Evolutionary conservation across 1,140 invertebrate species (phyloP).

Genomic region (Amphibalanus amphitrite): DNA sequence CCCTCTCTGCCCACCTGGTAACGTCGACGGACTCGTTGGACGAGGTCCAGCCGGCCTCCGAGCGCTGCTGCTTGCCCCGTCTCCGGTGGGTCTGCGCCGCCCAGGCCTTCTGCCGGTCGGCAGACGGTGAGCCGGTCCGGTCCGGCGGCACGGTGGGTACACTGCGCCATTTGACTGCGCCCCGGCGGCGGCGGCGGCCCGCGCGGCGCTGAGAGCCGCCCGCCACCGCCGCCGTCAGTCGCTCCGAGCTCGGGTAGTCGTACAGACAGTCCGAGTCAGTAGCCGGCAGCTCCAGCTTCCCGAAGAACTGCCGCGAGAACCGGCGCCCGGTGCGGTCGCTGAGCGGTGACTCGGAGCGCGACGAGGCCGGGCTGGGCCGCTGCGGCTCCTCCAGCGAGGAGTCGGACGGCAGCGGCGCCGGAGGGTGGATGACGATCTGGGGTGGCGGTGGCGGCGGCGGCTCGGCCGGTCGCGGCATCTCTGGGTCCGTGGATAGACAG

Average conservation of each 20-base stretch:
- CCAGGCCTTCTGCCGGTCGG: neutral
- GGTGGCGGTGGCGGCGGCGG: conserved; percentile 35
- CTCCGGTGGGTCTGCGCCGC: neutral
- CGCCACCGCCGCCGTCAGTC: neutral
- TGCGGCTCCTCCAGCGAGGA: conserved; percentile 17
- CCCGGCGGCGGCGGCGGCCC: too few species aligned
- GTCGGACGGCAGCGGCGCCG: conserved; percentile 12
- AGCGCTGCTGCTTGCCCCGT: neutral
- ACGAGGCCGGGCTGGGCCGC: conserved; percentile 42
- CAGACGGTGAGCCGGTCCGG: too few species aligned
- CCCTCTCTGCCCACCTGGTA: neutral
- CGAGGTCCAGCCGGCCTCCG: neutral
- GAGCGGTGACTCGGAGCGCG: conserved; percentile 51
- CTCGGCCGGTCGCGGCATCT: conserved; percentile 7
- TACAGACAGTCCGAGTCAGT: conserved; percentile 57
- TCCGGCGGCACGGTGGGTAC: neutral
- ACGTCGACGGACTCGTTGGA: neutral
- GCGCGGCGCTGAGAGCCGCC: too few species aligned
- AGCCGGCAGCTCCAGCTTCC: conserved; percentile 39
- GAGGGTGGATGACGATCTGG: conserved; percentile 38
- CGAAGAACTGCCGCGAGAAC: conserved; percentile 36
- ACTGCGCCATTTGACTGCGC: neutral
- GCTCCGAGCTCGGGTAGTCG: conserved; percentile 52
- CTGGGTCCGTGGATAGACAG: conserved; percentile 3
- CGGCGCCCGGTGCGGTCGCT: conserved; percentile 34